These are phyloP conservation scores for Archivesica marissinica DNA, from an alignment of 1,140 invertebrate species.

Conservation along the genomic window DNA sequence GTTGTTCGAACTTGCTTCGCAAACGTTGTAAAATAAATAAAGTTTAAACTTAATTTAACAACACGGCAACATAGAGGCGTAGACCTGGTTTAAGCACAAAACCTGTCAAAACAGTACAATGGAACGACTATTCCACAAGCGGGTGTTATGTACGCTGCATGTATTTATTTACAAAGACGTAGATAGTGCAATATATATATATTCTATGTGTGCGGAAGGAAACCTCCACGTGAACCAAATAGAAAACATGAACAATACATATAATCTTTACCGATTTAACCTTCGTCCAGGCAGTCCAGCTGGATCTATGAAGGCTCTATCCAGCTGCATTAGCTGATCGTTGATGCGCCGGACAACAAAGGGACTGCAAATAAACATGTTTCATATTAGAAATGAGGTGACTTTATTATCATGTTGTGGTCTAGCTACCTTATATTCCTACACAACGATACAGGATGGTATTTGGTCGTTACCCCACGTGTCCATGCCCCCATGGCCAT, in stretches of 20 bases:
- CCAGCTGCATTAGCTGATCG: constrained; percentile 85
- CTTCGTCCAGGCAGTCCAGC: constrained; percentile 82
- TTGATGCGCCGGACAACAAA: constrained; percentile 83
- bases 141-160: neutral
- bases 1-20: neutral
- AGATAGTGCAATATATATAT: no score
- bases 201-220: neutral
- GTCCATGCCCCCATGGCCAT: no score
- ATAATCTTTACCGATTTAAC: constrained; percentile 73
- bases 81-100: neutral
- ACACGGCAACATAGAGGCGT: neutral
- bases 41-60: neutral
- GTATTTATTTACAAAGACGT: neutral
- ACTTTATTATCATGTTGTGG: no score
- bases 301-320: constrained; percentile 84
- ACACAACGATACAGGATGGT: no score
- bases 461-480: no score
- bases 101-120: neutral
- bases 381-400: no score
- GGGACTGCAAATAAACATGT: constrained; percentile 69
- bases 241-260: neutral
- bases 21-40: neutral
- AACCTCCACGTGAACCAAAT: neutral
- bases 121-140: neutral
- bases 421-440: no score